A percentile compares a stretch with the other conserved stretches of the same genome.
phyloP scores from a whole-genome alignment of 1,140 invertebrate genomes.

The Zaprionus inermis region DNA sequence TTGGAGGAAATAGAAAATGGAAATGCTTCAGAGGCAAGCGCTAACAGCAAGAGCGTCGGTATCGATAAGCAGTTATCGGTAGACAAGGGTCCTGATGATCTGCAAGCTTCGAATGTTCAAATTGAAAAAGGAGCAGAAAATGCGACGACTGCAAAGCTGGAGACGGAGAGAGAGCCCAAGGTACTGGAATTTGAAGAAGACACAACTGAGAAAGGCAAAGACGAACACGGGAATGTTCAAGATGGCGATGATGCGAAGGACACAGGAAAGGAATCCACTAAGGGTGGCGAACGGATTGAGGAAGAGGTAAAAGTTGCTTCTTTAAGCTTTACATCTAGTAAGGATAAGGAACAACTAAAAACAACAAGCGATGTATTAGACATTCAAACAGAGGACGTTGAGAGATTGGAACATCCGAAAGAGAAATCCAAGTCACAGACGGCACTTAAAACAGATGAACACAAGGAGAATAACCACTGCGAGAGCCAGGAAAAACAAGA shows the following conservation, averaged over 20 bases:
- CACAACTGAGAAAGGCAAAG: conserved; percentile 11
- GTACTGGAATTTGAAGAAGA: conserved; percentile 22
- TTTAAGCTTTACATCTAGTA: conserved; percentile 70
- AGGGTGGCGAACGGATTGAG: conserved; percentile 18
- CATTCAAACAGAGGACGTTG: conserved; percentile 77
- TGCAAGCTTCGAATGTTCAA: neutral
- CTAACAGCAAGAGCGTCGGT: conserved; percentile 38
- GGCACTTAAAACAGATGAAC: conserved; percentile 44
- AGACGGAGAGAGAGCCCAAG: conserved; percentile 8
- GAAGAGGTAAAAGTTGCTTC: conserved; percentile 79
- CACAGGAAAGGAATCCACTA: conserved; percentile 11
- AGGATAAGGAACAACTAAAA: conserved; percentile 78
- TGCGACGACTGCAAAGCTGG: neutral
- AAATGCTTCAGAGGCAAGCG: conserved; percentile 44
- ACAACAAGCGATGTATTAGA: conserved; percentile 80
- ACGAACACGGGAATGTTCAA: conserved; percentile 23
- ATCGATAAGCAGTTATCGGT: conserved; percentile 41
- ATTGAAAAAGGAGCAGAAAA: conserved; percentile 12
- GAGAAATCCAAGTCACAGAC: conserved; percentile 41
- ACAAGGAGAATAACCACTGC: conserved; percentile 65
- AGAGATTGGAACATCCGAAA: conserved; percentile 36
- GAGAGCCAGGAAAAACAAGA: conserved; percentile 15
- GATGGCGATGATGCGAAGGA: conserved; percentile 30
- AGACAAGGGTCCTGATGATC: conserved; percentile 21
- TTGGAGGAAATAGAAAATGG: conserved; percentile 68